Conservation (phyloP, 2,888 invertebrate genomes). For the Macaria liturata region DNA sequence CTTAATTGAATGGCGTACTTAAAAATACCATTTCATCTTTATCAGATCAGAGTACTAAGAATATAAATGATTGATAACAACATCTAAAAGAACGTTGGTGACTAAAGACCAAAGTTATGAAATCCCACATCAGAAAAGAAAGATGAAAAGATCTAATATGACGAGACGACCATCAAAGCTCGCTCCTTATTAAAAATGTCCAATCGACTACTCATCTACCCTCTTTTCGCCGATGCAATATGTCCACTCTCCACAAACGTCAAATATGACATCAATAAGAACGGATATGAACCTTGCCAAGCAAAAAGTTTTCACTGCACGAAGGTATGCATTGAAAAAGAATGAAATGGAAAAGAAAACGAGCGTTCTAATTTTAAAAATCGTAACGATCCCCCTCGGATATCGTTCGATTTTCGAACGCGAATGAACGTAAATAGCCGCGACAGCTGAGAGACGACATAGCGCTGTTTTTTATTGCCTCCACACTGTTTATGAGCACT, state of each 20-base stretch:
- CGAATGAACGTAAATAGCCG: slow-evolving; percentile 74
- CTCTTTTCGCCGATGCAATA: slow-evolving; percentile 25
- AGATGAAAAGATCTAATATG: slow-evolving; percentile 7
- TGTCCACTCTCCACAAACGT: slow-evolving; percentile 32
- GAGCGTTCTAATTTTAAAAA: slow-evolving; percentile 68
- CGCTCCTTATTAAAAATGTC: slow-evolving; percentile 25
- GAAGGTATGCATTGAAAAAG: slow-evolving; percentile 9
- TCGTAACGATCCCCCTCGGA: slow-evolving; percentile 60
- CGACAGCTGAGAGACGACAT: slow-evolving; percentile 80
- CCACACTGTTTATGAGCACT: slow-evolving; percentile 81
- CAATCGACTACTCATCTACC: slow-evolving; percentile 23
- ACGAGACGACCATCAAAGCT: slow-evolving; percentile 9
- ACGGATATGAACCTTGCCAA: slow-evolving; percentile 31
- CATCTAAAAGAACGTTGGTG: background rate
- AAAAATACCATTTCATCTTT: too few relatives aligned
- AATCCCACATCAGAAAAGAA: background rate
- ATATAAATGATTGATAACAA: background rate
- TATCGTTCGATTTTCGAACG: slow-evolving; percentile 78
- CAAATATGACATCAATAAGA: slow-evolving; percentile 43
- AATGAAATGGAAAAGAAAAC: slow-evolving; percentile 50
- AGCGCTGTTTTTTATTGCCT: slow-evolving; percentile 77
- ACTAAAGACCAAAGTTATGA: background rate
- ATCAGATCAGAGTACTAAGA: background rate
- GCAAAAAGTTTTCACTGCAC: slow-evolving; percentile 1
- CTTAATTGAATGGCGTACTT: too few relatives aligned